Percentiles rank a stretch among this genome's conserved stretches.
These are phyloP conservation scores for Elysia crispata DNA, from an alignment of 2,888 invertebrate species.

Conservation along the genomic window DNA sequence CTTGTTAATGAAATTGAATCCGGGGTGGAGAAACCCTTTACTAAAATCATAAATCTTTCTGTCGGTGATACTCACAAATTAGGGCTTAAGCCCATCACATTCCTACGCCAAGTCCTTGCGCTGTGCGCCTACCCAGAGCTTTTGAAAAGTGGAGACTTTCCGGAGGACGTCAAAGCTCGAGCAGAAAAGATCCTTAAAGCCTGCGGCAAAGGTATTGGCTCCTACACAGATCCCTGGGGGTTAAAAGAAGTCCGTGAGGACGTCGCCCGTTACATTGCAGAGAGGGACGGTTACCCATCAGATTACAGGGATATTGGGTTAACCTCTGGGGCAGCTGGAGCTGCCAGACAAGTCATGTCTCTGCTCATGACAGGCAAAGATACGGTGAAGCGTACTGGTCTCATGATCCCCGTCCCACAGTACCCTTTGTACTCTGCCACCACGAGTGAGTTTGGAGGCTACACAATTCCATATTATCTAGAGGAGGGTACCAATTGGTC, in stretches of 20 bases:
- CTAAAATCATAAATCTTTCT: slow-evolving; percentile 94
- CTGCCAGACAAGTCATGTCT: slow-evolving; percentile 90
- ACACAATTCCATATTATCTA: slow-evolving; percentile 82
- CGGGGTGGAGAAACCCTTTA: slow-evolving; percentile 85
- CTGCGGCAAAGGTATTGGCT: slow-evolving; percentile 87
- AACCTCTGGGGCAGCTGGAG: slow-evolving; percentile 93
- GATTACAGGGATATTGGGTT: slow-evolving; percentile 89
- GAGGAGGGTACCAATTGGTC: slow-evolving; percentile 93
- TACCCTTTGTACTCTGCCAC: slow-evolving; percentile 98
- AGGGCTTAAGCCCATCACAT: slow-evolving; percentile 97
- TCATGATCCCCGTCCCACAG: slow-evolving; percentile 98
- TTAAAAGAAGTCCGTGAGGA: slow-evolving; percentile 92
- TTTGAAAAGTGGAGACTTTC: slow-evolving; percentile 84
- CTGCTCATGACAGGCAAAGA: slow-evolving; percentile 78
- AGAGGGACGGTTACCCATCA: slow-evolving; percentile 85
- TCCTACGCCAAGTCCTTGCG: slow-evolving; percentile 93
- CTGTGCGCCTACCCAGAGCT: slow-evolving; percentile 83
- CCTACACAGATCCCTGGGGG: slow-evolving; percentile 85
- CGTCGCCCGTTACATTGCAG: slow-evolving; percentile 90
- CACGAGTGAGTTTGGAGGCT: slow-evolving; percentile 92
- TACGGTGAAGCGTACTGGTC: slow-evolving; percentile 82
- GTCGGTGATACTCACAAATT: slow-evolving; percentile 99
- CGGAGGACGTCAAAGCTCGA: slow-evolving; percentile 87
- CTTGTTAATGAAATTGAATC: slow-evolving; percentile 88
- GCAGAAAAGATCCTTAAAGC: slow-evolving; percentile 84